Conservation (phyloP, 2,888 invertebrate species). For the Brachyptera risi region DNA sequence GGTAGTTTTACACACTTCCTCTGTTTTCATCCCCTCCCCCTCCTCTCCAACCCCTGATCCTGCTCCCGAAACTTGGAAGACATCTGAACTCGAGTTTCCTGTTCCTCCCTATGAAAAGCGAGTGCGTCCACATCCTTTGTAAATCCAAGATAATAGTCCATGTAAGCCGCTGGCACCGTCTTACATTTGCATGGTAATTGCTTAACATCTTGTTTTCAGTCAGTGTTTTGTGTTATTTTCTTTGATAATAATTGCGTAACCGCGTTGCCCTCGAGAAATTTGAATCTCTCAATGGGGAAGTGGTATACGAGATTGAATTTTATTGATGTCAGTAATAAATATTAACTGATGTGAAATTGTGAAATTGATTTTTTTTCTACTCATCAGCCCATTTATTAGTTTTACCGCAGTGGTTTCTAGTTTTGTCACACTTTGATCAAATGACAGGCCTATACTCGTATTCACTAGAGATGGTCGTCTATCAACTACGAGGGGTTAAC, state of each 20-base stretch:
- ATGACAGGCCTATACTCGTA: too few relatives aligned
- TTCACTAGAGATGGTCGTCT: too few relatives aligned
- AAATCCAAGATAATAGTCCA: neutral
- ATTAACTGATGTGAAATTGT: too few relatives aligned
- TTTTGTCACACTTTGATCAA: too few relatives aligned
- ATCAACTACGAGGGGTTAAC: too few relatives aligned
- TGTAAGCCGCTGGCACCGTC: neutral
- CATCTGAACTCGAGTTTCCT: neutral
- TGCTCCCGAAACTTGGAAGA: neutral
- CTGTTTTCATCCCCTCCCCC: slow-evolving; percentile 1
- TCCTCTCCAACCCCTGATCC: neutral
- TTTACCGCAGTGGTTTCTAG: too few relatives aligned
- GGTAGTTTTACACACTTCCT: neutral
- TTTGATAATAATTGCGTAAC: neutral
- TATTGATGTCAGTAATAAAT: too few relatives aligned
- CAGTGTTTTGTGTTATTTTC: neutral
- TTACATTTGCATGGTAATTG: neutral
- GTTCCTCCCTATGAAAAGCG: neutral
- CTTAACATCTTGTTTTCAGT: neutral
- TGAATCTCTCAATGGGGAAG: too few relatives aligned
- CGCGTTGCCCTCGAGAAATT: too few relatives aligned
- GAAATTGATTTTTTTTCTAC: too few relatives aligned
- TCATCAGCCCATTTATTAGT: too few relatives aligned
- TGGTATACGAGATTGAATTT: too few relatives aligned
- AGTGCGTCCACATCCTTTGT: neutral